Base-by-base conservation (phyloP, 1,140 invertebrate species). In the Cephus cinctus region DNA sequence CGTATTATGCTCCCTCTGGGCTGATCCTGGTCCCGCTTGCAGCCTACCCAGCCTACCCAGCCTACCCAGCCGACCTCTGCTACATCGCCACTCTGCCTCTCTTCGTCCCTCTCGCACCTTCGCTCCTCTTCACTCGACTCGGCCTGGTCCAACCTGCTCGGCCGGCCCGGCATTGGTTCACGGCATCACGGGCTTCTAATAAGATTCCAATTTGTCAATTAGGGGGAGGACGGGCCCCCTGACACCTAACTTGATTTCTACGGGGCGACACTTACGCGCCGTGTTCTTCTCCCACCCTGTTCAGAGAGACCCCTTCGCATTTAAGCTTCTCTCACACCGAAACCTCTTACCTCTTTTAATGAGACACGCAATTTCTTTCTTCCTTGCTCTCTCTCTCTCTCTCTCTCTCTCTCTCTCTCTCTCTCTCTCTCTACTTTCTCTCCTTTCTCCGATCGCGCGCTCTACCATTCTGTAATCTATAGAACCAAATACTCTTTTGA, bases 151-250 rank as follows among this genome's bases (percentile, higher is more conserved):
- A 36, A 49, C 50, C 46, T 25, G 43, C 54, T 53, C 56, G 46
- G 50, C 23, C 39, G 48, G 54, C 15, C 19, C 6, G 16, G 15
- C 20, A 38, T 20, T 23, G 31, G 20, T 48, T 38, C 50, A 40
- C 54, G 59, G 56, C 61, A 67, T 66, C 63, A 61, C 54, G 61
- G 61, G 53, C 66, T 72, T 71, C 75, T 82, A 82, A 82, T 83
- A 80, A 82, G 80, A 82, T 81, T 81, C 80, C 80, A 82, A 83
- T 83, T 83, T 83, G 80, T 83, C 81, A 82, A 82, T 82, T 82
- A 81, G 61, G 57, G 63, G 63, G 64, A 75, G 70, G 68, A 72
- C 65, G 68, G 65, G 64, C 57, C 48, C 44, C 49, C 49, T 50
- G 39, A 41, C 39, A 41, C 39, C 39, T 41, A n/a, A 22, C 39